Percentiles rank a stretch among this genome's conserved stretches.
These are phyloP conservation scores for Silurus glanis DNA, from an alignment of 2,113 vertebrate species.

Conservation along the genomic window DNA sequence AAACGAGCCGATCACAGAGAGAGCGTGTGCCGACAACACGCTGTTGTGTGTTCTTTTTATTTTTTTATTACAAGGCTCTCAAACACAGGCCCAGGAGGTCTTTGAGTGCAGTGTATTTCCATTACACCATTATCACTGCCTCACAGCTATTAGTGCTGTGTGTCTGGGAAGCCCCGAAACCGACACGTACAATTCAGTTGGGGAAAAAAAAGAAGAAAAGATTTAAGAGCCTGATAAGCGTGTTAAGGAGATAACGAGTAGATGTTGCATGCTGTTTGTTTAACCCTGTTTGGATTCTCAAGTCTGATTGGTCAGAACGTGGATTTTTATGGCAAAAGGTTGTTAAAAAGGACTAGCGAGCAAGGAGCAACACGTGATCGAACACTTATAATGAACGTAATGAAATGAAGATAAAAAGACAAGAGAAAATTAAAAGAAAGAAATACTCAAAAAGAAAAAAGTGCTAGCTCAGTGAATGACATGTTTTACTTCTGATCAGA, in stretches of 20 bases:
- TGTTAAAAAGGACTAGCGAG: neutral
- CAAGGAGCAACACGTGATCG: neutral
- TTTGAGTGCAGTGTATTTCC: conserved; percentile 45
- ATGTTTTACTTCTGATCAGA: no score
- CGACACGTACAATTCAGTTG: conserved; percentile 1
- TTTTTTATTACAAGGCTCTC: conserved; percentile 41
- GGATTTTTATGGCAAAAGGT: no score
- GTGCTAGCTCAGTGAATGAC: no score
- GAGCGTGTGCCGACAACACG: conserved; percentile 50
- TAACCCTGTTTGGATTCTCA: neutral
- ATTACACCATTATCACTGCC: conserved; percentile 38
- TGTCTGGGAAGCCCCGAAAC: conserved; percentile 47
- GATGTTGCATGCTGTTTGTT: neutral
- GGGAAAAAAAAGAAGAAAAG: conserved; percentile 15
- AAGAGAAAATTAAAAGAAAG: no score
- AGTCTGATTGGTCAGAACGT: neutral
- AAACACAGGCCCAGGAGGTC: conserved; percentile 36
- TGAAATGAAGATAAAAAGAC: no score
- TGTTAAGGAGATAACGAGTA: neutral
- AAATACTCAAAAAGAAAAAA: no score
- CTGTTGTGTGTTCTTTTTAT: conserved; percentile 32
- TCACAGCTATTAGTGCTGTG: conserved; percentile 20
- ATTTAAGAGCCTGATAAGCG: neutral
- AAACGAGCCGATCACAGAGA: neutral
- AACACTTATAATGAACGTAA: neutral